phyloP scores from a whole-genome alignment of 2,888 invertebrate species.

The Erebia palarica region DNA sequence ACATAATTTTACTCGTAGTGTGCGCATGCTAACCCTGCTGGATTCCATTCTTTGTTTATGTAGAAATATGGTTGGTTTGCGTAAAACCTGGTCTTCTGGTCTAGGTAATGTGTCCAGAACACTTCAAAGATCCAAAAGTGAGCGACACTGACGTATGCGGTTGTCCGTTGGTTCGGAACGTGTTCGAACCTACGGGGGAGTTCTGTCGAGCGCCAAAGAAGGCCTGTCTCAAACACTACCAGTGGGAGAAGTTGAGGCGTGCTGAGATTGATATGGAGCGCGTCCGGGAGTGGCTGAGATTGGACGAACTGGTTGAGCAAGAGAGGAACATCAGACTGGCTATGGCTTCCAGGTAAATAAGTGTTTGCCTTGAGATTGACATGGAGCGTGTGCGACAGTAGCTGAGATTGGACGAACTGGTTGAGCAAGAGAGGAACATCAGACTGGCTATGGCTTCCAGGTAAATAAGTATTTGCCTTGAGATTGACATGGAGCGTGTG shows the following conservation, averaged over 20 bases:
- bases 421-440: slow-evolving; percentile 96
- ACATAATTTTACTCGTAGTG: no score
- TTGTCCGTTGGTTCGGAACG: slow-evolving; percentile 92
- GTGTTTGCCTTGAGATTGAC: slow-evolving; percentile 92
- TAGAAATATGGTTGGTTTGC: no score
- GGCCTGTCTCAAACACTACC: slow-evolving; percentile 94
- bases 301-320: slow-evolving; percentile 97
- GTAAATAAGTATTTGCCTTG: slow-evolving; percentile 83
- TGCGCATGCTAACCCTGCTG: no score
- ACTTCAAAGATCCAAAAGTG: slow-evolving; percentile 96
- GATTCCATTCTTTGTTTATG: no score
- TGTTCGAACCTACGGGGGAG: slow-evolving; percentile 92
- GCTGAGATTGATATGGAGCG: slow-evolving; percentile 98
- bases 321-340: slow-evolving; percentile 92
- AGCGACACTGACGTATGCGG: slow-evolving; percentile 95
- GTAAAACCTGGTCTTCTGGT: not conserved
- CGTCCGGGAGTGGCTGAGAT: slow-evolving; percentile 94
- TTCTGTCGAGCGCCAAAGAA: slow-evolving; percentile 95
- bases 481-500: slow-evolving; percentile 97
- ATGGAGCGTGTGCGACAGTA: slow-evolving; percentile 96
- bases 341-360: slow-evolving; percentile 78
- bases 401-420: slow-evolving; percentile 95
- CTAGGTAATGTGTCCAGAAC: slow-evolving; percentile 96
- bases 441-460: slow-evolving; percentile 85
- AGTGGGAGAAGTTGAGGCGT: slow-evolving; percentile 96